These are phyloP conservation scores for Eupithecia centaureata DNA, from an alignment of 2,888 invertebrate species.

Conservation along the genomic window DNA sequence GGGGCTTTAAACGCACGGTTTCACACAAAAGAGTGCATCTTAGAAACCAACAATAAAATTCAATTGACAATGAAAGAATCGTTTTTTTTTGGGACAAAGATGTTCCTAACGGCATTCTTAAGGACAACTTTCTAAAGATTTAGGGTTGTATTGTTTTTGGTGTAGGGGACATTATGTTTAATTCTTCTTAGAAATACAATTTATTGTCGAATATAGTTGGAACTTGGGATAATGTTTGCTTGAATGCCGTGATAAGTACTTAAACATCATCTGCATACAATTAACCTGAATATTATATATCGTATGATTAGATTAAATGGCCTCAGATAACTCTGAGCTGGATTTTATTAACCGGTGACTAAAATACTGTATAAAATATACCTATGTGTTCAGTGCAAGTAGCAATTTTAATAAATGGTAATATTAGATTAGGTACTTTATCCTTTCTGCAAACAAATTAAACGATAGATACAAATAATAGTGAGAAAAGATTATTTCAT, in stretches of 20 bases:
- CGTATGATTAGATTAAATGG: slow-evolving; percentile 23
- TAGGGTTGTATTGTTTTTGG: slow-evolving; percentile 74
- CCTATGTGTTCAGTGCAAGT: not conserved
- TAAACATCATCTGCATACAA: slow-evolving; percentile 26
- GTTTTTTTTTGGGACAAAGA: slow-evolving; percentile 61
- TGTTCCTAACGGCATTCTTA: slow-evolving; percentile 71
- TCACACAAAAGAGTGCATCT: slow-evolving; percentile 79
- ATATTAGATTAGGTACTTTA: not conserved
- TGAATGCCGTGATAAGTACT: not conserved
- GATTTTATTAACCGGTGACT: slow-evolving; percentile 19
- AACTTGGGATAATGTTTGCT: not conserved
- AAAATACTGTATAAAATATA: not conserved
- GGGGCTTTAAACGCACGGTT: slow-evolving; percentile 81
- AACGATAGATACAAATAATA: not conserved
- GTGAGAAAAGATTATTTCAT: too few relatives aligned
- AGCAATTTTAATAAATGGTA: not conserved
- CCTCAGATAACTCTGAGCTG: slow-evolving; percentile 14
- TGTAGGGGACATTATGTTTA: slow-evolving; percentile 59
- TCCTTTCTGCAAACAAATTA: not conserved
- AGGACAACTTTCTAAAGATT: slow-evolving; percentile 76
- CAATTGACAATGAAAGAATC: slow-evolving; percentile 80
- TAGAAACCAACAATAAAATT: slow-evolving; percentile 83
- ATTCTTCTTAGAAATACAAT: slow-evolving; percentile 52
- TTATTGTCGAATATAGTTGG: slow-evolving; percentile 36
- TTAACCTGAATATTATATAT: slow-evolving; percentile 30